Percentiles rank a stretch among this genome's conserved stretches.
phyloP scores from a whole-genome alignment of 2,113 vertebrate genomes.

The Etheostoma cragini region DNA sequence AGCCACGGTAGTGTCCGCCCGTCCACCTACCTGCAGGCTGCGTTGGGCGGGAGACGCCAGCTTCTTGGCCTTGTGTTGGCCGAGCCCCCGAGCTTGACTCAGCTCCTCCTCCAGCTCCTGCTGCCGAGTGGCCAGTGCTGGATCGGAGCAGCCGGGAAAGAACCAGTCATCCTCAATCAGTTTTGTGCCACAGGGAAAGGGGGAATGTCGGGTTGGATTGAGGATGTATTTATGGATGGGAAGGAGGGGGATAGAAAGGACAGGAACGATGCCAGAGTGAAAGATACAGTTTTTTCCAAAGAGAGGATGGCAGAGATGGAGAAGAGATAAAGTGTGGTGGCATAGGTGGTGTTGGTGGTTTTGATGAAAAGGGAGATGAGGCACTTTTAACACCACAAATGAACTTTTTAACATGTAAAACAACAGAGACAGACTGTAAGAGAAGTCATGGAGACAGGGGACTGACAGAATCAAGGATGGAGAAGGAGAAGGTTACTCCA shows the following conservation, averaged over 20 bases:
- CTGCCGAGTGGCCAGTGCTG: slow-evolving; percentile 93
- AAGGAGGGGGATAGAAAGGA: slow-evolving; percentile 25
- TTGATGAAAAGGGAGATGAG: slow-evolving; percentile 21
- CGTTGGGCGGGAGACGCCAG: slow-evolving; percentile 73
- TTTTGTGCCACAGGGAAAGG: slow-evolving; percentile 96
- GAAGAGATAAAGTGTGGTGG: slow-evolving; percentile 9
- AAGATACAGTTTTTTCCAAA: background rate
- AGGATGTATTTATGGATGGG: slow-evolving; percentile 59
- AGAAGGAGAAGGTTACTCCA: slow-evolving; percentile 20
- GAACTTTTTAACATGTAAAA: slow-evolving; percentile 24
- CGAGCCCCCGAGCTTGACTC: slow-evolving; percentile 85
- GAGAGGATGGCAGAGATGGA: slow-evolving; percentile 14
- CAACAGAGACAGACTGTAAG: slow-evolving; percentile 23
- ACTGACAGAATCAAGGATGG: slow-evolving; percentile 2
- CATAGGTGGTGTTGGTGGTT: slow-evolving; percentile 21
- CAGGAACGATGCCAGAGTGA: slow-evolving; percentile 16
- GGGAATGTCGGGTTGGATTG: slow-evolving; percentile 44
- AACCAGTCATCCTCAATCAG: slow-evolving; percentile 99
- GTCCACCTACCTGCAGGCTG: slow-evolving; percentile 86
- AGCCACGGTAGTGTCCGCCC: background rate
- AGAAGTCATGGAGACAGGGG: background rate
- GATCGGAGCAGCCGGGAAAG: slow-evolving; percentile 99
- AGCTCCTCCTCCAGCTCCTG: slow-evolving; percentile 97
- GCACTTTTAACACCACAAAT: slow-evolving; percentile 40
- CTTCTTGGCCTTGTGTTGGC: slow-evolving; percentile 81